Conservation (phyloP, 1,140 invertebrate genomes). For the Frieseomelitta varia region DNA sequence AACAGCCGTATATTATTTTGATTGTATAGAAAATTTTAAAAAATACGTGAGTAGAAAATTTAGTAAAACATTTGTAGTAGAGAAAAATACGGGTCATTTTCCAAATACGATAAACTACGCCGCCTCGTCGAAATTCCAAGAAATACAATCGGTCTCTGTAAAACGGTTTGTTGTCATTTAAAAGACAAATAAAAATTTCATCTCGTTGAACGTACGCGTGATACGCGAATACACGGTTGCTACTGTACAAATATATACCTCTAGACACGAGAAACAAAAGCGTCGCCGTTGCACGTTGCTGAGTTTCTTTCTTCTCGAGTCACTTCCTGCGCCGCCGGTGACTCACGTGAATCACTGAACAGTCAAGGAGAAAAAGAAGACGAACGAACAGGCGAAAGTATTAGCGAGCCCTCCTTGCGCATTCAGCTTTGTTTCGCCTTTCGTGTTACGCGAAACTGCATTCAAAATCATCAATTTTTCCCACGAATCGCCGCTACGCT, state of each 20-base stretch:
- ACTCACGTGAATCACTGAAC: conserved; percentile 62
- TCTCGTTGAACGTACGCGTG: background rate
- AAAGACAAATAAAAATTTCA: background rate
- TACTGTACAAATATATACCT: background rate
- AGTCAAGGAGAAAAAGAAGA: conserved; percentile 16
- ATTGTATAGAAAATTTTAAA: background rate
- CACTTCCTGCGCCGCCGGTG: conserved; percentile 62
- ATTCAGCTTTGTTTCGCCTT: background rate
- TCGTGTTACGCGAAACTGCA: background rate
- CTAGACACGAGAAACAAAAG: conserved; percentile 22
- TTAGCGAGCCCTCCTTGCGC: background rate
- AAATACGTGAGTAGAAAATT: background rate
- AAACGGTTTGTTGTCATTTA: background rate
- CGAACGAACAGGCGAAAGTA: conserved; percentile 37
- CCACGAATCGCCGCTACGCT: background rate
- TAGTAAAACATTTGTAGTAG: background rate
- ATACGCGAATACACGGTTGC: background rate
- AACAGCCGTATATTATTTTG: no score
- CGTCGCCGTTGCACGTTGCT: conserved; percentile 35
- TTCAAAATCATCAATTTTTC: background rate
- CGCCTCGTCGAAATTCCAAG: background rate
- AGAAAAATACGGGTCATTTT: no score
- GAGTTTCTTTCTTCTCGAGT: conserved; percentile 64
- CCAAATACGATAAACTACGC: background rate
- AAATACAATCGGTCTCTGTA: background rate